Percentiles rank a stretch among this genome's conserved stretches.
Conservation (phyloP, 2,888 invertebrate genomes). For the Luperina nickerlii region DNA sequence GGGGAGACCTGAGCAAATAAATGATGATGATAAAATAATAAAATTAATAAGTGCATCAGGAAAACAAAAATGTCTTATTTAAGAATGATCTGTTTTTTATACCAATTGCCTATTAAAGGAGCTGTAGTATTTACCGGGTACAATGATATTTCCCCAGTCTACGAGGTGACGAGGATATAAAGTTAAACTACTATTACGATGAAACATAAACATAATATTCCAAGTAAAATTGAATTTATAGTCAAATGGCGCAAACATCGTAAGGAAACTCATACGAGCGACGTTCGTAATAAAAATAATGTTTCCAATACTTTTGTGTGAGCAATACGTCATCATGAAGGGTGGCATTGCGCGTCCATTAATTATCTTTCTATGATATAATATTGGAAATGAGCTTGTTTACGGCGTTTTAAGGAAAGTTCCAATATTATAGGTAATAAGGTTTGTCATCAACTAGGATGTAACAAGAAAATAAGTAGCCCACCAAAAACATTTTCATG, state of each 20-base stretch:
- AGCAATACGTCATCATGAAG: conserved; percentile 33
- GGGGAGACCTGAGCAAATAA: background rate
- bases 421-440: background rate
- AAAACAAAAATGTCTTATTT: background rate
- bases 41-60: background rate
- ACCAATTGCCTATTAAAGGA: background rate
- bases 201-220: conserved; percentile 7
- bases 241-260: conserved; percentile 42
- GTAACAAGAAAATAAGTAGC: background rate
- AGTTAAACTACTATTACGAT: conserved; percentile 4
- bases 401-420: background rate
- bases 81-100: background rate
- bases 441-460: no score
- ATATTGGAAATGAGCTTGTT: background rate
- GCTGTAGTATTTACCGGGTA: background rate
- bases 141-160: background rate
- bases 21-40: background rate
- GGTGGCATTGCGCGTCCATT: conserved; percentile 9
- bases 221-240: conserved; percentile 34
- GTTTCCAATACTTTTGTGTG: conserved; percentile 37
- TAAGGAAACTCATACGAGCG: conserved; percentile 29
- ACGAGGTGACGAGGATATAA: conserved; percentile 6
- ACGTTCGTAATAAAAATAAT: conserved; percentile 45
- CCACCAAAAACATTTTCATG: no score
- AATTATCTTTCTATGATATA: conserved; percentile 3